These are phyloP conservation scores for Sebastes cheni DNA, from an alignment of 2,797 vertebrate genomes.

Conservation along the genomic window DNA sequence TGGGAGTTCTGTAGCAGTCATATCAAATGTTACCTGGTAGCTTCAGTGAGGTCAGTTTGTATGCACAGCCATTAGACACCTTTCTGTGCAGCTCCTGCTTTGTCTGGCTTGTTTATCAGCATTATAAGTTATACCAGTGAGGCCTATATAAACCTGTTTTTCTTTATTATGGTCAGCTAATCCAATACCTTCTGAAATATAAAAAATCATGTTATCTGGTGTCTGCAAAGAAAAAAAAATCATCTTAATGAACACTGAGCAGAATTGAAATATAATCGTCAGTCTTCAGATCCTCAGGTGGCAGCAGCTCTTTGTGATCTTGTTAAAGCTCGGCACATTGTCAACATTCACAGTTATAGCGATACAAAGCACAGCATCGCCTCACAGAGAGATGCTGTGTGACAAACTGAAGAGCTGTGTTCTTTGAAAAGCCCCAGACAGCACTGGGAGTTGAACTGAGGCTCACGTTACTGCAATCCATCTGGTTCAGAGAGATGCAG, in stretches of 20 bases:
- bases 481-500: background rate
- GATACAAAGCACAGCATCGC: background rate
- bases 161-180: background rate
- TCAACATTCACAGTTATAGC: background rate
- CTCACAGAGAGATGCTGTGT: background rate
- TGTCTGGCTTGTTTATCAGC: too few relatives aligned
- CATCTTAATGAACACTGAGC: background rate
- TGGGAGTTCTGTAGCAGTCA: too few relatives aligned
- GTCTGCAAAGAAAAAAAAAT: background rate
- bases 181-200: background rate
- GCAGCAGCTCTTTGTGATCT: conserved; percentile 5
- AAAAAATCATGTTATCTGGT: background rate
- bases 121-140: background rate
- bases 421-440: conserved; percentile 6
- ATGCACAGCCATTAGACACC: too few relatives aligned
- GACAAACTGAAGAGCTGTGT: background rate
- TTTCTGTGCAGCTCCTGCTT: too few relatives aligned
- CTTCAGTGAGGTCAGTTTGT: too few relatives aligned
- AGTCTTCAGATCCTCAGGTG: background rate
- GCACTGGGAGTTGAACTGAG: background rate
- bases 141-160: background rate
- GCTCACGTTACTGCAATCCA: conserved; percentile 16
- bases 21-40: too few relatives aligned
- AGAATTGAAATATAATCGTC: background rate
- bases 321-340: background rate